Evolutionary conservation across 2,113 vertebrate genomes (phyloP), one percentile per base, ranked within the genome.

Genomic region (Ophiodon elongatus): DNA sequence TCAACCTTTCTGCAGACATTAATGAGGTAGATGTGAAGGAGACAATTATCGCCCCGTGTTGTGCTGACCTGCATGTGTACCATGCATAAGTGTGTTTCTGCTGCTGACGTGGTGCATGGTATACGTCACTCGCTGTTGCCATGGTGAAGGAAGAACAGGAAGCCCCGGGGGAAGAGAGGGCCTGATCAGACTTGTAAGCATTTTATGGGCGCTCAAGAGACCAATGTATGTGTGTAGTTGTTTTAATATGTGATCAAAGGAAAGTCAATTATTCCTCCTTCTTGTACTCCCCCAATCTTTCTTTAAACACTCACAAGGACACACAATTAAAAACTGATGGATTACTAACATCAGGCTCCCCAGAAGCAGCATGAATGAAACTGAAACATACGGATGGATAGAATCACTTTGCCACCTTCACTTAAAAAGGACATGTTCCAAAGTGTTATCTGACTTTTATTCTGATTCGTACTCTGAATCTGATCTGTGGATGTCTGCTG

Each of bases 91-190:
- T 33, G 39, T 11, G 13, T 80, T 33, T 69, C 45, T 76, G 8
- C 43, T 57, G 45, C 63, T 70, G 60, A 59, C 50, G 1, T 6
- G 3, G 63, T 43, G 70, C 56, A 39, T 45, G 4, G 27, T 62
- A 45, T 68, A 74, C 8, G 19, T 4, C 47, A 39, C 67, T 65
- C 43, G 71, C 56, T 83, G 86, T 93, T 89, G 84, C 71, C 75
- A 89, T 80, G 76, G 93, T 81, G 83, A 92, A 76, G 79, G 41
- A 80, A 15, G 47, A 79, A 54, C 39, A 78, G 72, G 78, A 77
- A 66, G 67, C 57, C 33, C 73, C 73, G 7, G 25, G 75, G 62
- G 82, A 79, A 0, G 50, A 37, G 8, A 39, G 54, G 77, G 82
- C 87, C n/a, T 87, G 88, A 89, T 84, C 63, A 77, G 76, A 57